A percentile compares a stretch with the other conserved stretches of the same genome.
Conservation (phyloP, 2,113 vertebrate species). For the Opisthocomus hoazin region DNA sequence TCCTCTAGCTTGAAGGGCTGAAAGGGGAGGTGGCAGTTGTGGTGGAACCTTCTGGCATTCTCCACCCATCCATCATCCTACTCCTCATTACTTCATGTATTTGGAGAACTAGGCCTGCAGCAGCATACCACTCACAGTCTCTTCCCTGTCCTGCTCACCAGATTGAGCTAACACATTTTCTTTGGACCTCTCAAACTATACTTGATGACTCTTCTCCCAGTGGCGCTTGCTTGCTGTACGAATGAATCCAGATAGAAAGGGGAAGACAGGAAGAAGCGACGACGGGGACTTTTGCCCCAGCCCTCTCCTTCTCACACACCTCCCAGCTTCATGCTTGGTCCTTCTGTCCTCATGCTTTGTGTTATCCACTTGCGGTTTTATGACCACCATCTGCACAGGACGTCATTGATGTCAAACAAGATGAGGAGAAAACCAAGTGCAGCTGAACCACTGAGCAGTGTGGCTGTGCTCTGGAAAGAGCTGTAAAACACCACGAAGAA, state of each 20-base stretch:
- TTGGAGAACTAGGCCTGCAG: background rate
- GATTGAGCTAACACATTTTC: background rate
- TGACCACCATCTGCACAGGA: background rate
- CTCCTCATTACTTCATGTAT: background rate
- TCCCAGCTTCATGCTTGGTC: background rate
- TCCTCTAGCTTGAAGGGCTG: background rate
- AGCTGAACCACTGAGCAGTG: background rate
- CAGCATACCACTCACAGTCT: background rate
- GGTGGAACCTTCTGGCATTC: background rate
- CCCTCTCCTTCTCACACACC: background rate
- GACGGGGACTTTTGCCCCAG: background rate
- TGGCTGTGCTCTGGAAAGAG: background rate
- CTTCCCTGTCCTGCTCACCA: background rate
- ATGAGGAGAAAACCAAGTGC: background rate
- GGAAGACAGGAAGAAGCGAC: background rate
- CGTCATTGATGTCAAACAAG: background rate
- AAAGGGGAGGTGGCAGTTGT: background rate
- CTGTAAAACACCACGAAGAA: background rate
- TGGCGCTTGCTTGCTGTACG: rapidly evolving
- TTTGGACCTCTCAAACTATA: background rate
- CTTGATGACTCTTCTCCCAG: rapidly evolving
- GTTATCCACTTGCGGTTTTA: background rate
- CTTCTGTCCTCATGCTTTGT: background rate
- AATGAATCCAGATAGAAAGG: background rate
- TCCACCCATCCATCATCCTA: background rate